Evolutionary conservation across 2,113 vertebrate genomes (phyloP), one percentile per base, ranked within the genome.

Genomic region (Datnioides undecimradiatus): DNA sequence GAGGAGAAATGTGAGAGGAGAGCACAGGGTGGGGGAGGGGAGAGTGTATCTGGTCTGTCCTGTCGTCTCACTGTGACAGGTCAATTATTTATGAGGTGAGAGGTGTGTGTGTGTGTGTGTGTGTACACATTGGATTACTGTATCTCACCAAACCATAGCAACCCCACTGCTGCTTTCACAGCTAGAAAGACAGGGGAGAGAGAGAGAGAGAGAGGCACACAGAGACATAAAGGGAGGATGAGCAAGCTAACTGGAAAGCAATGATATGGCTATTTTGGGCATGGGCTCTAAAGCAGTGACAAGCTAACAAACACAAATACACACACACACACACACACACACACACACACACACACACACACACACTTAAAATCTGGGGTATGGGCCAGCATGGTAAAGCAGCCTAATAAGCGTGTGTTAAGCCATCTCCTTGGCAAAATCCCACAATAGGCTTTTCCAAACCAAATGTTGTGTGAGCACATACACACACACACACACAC

Each of bases 351-450:
- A 58, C 52, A 73, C 59, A 62, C 43, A 76, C 25, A 52, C 6
- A 23, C 13, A 88, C 55, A 85, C 73, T 82, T 71, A 76, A 67
- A 58, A 68, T 84, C 87, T 91, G 81, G 82, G 76, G 86, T 93
- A 73, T 70, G 57, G 65, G 77, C 79, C 70, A 86, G 78, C 65
- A 46, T 59, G 72, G 84, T 63, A 73, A 80, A 67, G 77, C 67
- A 25, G 83, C 54, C 84, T 91, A 91, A 91, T 90, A 88, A 91
- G 93, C 81, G 88, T 76, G 43, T 73, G 88, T 83, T 93, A 94
- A 91, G 91, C 89, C 86, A 90, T 88, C 89, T 85, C 51, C 1
- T 81, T 91, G 94, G 95, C 94, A 94, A 95, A 94, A 92, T 88
- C 87, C 93, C 90, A 94, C 87, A 94, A 93, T 57, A 93, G 85